Conservation (phyloP, 2,888 invertebrate species). For the Spodoptera picta region DNA sequence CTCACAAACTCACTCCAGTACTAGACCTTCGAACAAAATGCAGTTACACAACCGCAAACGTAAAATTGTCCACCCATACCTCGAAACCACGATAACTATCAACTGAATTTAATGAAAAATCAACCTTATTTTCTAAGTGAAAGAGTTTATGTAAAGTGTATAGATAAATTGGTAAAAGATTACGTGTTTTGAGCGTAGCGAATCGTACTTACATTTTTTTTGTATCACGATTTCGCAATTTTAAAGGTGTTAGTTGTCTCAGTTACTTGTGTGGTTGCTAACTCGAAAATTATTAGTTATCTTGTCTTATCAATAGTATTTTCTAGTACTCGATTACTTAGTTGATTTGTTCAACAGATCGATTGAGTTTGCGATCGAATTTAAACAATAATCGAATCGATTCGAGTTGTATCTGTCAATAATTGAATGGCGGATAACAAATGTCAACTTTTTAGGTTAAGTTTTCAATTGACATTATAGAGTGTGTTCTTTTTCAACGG, state of each 20-base stretch:
- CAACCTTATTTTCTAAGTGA: fast-evolving
- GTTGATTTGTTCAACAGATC: constrained; percentile 35
- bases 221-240: constrained; percentile 72
- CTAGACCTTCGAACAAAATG: constrained; percentile 13
- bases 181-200: constrained; percentile 55
- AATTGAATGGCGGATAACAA: too few species aligned
- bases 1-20: constrained; percentile 19
- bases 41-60: constrained; percentile 42
- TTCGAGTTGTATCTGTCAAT: not conserved
- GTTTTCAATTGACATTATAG: too few species aligned
- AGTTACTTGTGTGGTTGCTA: constrained; percentile 51
- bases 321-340: not conserved
- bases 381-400: not conserved
- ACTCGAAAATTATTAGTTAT: constrained; percentile 48
- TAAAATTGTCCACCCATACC: constrained; percentile 35
- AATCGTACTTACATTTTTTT: constrained; percentile 61
- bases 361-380: not conserved
- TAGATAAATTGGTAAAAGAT: constrained; percentile 36
- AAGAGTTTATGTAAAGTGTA: constrained; percentile 10
- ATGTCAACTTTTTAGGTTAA: too few species aligned
- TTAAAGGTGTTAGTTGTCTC: constrained; percentile 58
- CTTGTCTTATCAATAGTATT: constrained; percentile 3
- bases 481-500: too few species aligned
- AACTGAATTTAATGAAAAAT: constrained; percentile 15
- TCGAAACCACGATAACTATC: constrained; percentile 34